Conservation (phyloP, 2,113 vertebrate species). For the Trachemys scripta region DNA sequence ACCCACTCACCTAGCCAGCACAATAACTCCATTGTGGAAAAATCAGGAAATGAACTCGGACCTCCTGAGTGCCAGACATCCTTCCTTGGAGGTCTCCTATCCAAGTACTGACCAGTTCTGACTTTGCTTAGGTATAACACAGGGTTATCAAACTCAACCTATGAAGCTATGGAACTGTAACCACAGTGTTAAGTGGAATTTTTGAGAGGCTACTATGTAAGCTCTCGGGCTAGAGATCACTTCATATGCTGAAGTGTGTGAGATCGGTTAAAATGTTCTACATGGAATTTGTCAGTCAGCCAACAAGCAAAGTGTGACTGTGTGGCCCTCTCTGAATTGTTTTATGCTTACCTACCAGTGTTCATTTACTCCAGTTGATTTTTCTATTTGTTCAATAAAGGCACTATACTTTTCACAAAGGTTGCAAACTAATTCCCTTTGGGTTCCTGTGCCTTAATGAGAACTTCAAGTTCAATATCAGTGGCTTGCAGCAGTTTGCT, state of each 20-base stretch:
- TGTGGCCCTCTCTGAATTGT: neutral
- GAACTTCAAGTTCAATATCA: neutral
- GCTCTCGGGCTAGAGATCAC: neutral
- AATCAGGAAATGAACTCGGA: neutral
- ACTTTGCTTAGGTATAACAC: neutral
- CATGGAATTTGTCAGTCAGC: neutral
- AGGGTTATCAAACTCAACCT: neutral
- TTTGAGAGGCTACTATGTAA: neutral
- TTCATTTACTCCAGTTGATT: neutral
- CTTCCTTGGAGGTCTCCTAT: neutral
- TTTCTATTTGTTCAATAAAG: neutral
- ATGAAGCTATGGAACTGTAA: neutral
- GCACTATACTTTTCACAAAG: neutral
- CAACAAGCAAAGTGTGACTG: neutral
- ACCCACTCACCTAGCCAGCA: neutral
- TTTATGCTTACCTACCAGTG: neutral
- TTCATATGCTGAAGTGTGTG: neutral
- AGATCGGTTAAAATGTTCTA: neutral
- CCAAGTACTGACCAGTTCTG: neutral
- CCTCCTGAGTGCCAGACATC: neutral
- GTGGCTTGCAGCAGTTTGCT: neutral
- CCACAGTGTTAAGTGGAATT: neutral
- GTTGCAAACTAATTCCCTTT: neutral
- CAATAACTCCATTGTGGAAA: neutral
- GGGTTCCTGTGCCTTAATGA: neutral